These are phyloP conservation scores for Bombycilla garrulus DNA, from an alignment of 2,113 vertebrate genomes.

Conservation along the genomic window DNA sequence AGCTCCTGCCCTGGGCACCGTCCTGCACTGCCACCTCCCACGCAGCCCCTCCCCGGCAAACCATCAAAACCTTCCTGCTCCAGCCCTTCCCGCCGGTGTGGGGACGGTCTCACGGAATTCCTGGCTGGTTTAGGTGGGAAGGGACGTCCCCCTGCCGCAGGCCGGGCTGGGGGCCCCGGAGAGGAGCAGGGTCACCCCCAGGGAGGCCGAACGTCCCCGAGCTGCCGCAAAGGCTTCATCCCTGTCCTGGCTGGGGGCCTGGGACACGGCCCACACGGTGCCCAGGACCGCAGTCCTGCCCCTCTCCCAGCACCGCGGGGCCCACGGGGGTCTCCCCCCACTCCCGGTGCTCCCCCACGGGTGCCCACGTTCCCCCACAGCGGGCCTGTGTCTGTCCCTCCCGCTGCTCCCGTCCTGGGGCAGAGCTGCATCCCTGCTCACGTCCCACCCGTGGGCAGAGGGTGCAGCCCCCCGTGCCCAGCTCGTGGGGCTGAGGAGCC, in stretches of 20 bases:
- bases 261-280: accelerated
- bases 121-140: neutral
- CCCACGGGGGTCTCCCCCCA: neutral
- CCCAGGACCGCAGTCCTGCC: neutral
- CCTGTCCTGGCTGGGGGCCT: accelerated
- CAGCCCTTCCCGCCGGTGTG: accelerated
- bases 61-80: accelerated
- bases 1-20: neutral
- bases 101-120: neutral
- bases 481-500: no score
- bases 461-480: neutral
- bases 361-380: accelerated
- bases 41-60: accelerated
- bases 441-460: accelerated
- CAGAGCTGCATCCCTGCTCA: neutral
- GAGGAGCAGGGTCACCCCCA: no score
- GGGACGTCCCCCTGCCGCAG: neutral
- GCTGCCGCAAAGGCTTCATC: neutral
- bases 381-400: neutral
- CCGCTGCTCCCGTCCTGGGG: neutral
- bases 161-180: accelerated
- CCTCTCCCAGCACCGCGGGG: accelerated
- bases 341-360: neutral
- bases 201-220: neutral
- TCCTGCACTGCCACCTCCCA: accelerated